Evolutionary conservation across 1,140 invertebrate species (phyloP).

Genomic region (Rhopalosiphum padi): DNA sequence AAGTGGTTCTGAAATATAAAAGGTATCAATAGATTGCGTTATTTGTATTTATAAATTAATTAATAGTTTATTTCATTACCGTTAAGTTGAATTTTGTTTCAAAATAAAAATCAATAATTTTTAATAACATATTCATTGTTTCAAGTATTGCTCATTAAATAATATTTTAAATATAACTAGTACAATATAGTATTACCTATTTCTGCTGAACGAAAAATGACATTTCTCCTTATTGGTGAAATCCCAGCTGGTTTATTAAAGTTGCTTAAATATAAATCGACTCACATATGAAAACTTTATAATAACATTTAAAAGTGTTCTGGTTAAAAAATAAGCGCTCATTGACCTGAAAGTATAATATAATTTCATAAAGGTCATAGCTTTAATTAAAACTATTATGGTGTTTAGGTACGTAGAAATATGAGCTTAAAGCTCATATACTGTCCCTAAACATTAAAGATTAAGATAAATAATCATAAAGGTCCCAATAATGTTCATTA

Average conservation of each 20-base stretch:
- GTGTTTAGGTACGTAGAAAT: not conserved
- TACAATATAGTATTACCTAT: not conserved
- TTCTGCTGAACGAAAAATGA: not conserved
- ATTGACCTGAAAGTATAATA: conserved; percentile 11
- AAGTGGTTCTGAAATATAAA: no score
- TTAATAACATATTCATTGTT: not conserved
- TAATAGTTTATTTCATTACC: no score
- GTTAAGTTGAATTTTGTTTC: not conserved
- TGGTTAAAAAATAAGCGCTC: not conserved
- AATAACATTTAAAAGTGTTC: conserved; percentile 14
- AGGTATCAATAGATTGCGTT: no score
- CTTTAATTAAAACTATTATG: conserved; percentile 6
- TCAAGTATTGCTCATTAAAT: not conserved
- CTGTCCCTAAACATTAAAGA: not conserved
- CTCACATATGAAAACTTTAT: not conserved
- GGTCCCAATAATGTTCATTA: not conserved
- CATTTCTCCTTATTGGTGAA: not conserved
- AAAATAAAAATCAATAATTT: not conserved
- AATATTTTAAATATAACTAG: not conserved
- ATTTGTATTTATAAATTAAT: not conserved
- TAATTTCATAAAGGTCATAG: conserved; percentile 1
- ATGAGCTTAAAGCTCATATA: not conserved
- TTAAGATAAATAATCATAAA: not conserved
- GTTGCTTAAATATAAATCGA: not conserved
- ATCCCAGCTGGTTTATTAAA: not conserved